Conservation (phyloP, 30 jellyfish, hydroid and myxozoan genomes). For the Turritopsis rubra region DNA sequence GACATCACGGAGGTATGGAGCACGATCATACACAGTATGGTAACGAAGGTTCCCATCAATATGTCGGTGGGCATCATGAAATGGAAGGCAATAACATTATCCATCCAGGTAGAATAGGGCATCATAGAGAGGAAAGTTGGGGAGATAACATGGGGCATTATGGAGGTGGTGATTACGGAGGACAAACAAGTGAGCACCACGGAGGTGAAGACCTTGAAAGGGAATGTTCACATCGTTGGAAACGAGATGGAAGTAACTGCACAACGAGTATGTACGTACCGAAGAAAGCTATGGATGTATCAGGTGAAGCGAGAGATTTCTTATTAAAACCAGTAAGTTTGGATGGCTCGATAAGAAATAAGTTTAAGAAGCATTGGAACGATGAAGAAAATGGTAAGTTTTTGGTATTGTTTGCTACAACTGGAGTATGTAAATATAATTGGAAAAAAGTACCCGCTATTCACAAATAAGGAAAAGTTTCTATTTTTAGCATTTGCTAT, state of each 20-base stretch:
- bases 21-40: background rate
- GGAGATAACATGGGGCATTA: conserved; percentile 12
- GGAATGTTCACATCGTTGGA: background rate
- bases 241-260: background rate
- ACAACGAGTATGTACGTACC: background rate
- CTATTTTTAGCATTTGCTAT: too few relatives aligned
- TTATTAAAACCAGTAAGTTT: conserved; percentile 1
- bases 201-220: conserved; percentile 1
- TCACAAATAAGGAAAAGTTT: too few relatives aligned
- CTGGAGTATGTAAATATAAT: too few relatives aligned
- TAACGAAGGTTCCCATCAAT: background rate
- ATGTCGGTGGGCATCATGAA: background rate
- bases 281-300: background rate
- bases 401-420: background rate
- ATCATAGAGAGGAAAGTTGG: conserved; percentile 2
- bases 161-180: conserved; percentile 15
- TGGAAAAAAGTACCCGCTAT: too few relatives aligned
- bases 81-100: background rate
- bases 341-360: conserved; percentile 9
- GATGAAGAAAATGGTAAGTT: conserved; percentile 20
- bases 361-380: conserved; percentile 14
- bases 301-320: conserved; percentile 12
- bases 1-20: background rate
- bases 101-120: background rate
- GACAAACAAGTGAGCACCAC: background rate